Base-by-base conservation (phyloP, 92 coral and sea anemone genomes). In the Diadumene lineata region DNA sequence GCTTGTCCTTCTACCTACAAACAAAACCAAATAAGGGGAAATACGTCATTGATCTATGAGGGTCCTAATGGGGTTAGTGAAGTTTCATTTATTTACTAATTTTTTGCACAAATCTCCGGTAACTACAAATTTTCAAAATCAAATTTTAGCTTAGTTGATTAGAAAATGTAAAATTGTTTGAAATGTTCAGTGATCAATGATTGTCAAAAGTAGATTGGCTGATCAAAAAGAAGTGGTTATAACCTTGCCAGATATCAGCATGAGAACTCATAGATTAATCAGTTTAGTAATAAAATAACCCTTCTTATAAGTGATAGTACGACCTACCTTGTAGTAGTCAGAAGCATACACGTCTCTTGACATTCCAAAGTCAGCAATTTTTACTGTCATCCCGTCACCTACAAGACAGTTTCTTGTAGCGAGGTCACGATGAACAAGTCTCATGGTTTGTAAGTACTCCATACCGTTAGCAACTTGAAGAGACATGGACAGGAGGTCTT, bases 281-380 rank as follows among this genome's bases (percentile, higher is more conserved):
- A 3, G 18, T 38, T 38, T 13, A 38, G 13, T 38, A 6, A 38
- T 38, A 6, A 6, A 38, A 4, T 13, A 6, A 38, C 13, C 48
- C 48, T 4, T 38, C 48, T 13, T n/a, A n/a, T n/a, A n/a, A 38
- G 6, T 13, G 7, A 13, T 21, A 15, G 10, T 53, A 3, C 19
- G n/a, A n/a, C n/a, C n/a, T 16, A 58, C 64, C 64, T 58, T 58
- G 31, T 58, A 91, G 26, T 91, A 91, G 60, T 91, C 97, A 7
- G 97, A 91, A 19, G 97, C 90, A 60, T 91, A 91, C 2, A 91
- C 85, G 31, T 91, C 97, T 46, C 97, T 74, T 18, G 97, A 91
- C 97, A 91, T 88, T 4, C 97, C 97, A 64, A 91, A 91, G 82
- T 91, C 97, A 18, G 97, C 86, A 46, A 91, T 91, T 77, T 91